Conservation (phyloP, 1,140 invertebrate genomes). For the Platyscapa corneri region DNA sequence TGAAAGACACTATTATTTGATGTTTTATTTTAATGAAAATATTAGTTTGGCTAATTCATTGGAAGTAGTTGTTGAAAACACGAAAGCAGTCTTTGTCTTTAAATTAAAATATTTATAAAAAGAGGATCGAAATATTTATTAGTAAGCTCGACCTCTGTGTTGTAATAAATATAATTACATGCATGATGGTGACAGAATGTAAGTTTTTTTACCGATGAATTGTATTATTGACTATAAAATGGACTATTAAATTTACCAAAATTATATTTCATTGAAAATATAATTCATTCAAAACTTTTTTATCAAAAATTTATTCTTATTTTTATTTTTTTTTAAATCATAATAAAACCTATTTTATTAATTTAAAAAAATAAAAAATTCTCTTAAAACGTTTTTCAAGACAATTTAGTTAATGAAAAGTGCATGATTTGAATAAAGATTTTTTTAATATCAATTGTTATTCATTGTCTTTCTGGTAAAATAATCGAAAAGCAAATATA, state of each 20-base stretch:
- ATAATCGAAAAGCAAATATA: not conserved
- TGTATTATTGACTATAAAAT: not conserved
- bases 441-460: not conserved
- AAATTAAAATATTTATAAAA: not conserved
- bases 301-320: too few relatives aligned
- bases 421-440: not conserved
- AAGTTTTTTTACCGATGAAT: not conserved
- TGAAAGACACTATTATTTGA: too few relatives aligned
- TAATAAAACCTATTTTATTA: not conserved
- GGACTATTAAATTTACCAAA: not conserved
- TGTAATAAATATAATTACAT: conserved; percentile 15
- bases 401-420: not conserved
- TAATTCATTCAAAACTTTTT: too few relatives aligned
- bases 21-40: too few relatives aligned
- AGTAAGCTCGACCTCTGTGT: conserved; percentile 23
- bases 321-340: not conserved
- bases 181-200: not conserved
- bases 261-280: too few relatives aligned
- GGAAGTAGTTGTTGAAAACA: not conserved
- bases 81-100: not conserved
- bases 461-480: not conserved
- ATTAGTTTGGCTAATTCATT: too few relatives aligned
- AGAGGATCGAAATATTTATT: conserved; percentile 35
- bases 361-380: not conserved
- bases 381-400: not conserved